Percentiles rank a stretch among this genome's conserved stretches.
phyloP scores from a whole-genome alignment of 2,797 vertebrate species.

The Hoplostethus atlanticus region DNA sequence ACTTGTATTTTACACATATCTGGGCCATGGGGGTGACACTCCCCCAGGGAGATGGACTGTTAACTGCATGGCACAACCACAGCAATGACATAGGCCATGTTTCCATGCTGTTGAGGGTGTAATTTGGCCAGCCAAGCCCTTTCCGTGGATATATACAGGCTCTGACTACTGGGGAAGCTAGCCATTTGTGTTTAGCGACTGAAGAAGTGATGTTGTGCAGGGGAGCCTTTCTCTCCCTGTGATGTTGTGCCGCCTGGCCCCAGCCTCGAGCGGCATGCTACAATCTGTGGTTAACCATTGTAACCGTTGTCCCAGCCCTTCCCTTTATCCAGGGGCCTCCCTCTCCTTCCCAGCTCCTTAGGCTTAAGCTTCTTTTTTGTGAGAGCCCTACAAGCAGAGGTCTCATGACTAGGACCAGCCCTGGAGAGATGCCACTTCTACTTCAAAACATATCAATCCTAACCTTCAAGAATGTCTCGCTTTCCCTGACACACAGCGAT shows the following conservation, averaged over 20 bases:
- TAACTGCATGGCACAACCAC: conserved; percentile 57
- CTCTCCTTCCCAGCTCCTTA: conserved; percentile 42
- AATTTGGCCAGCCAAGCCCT: conserved; percentile 65
- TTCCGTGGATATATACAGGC: conserved; percentile 49
- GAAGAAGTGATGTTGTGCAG: conserved; percentile 53
- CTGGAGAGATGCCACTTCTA: conserved; percentile 33
- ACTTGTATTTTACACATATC: conserved; percentile 16
- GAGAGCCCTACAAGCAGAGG: conserved; percentile 40
- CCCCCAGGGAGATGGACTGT: conserved; percentile 47
- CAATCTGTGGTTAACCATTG: conserved; percentile 81
- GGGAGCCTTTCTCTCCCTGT: conserved; percentile 60
- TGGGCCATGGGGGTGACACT: conserved; percentile 29
- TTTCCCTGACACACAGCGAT: conserved; percentile 4
- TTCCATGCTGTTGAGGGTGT: conserved; percentile 60
- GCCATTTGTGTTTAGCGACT: conserved; percentile 41
- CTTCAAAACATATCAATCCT: conserved; percentile 16
- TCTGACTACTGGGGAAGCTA: conserved; percentile 48
- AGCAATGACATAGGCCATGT: conserved; percentile 60
- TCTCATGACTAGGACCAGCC: conserved; percentile 14
- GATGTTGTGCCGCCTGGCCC: conserved; percentile 73
- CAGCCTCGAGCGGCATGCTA: conserved; percentile 61
- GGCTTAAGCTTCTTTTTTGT: conserved; percentile 46
- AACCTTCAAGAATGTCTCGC: conserved; percentile 35
- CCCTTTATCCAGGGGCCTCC: conserved; percentile 67
- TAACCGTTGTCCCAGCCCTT: conserved; percentile 78